Percentiles rank a stretch among this genome's conserved stretches.
Conservation (phyloP, 2,888 invertebrate genomes). For the Apamea sordens region DNA sequence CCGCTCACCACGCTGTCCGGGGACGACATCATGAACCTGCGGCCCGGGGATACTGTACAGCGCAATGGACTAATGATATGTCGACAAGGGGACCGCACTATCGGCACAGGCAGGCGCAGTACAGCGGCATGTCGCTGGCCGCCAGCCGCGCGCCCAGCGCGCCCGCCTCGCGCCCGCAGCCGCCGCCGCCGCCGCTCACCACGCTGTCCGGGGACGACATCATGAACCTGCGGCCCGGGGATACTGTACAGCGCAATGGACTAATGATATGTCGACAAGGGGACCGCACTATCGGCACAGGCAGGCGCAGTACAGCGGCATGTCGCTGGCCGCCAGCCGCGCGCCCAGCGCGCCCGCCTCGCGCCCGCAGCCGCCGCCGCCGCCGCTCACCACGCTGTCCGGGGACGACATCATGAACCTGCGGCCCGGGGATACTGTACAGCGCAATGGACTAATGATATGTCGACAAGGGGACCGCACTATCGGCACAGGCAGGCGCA, state of each 20-base stretch:
- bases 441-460: background rate
- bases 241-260: background rate
- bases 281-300: too few species aligned
- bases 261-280: background rate
- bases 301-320: slow-evolving; percentile 86
- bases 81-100: too few species aligned
- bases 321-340: slow-evolving; percentile 95
- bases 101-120: slow-evolving; percentile 75
- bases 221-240: slow-evolving; percentile 89
- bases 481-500: slow-evolving; percentile 75
- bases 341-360: slow-evolving; percentile 94
- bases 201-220: slow-evolving; percentile 96
- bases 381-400: slow-evolving; percentile 94
- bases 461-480: too few species aligned
- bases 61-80: background rate
- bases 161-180: slow-evolving; percentile 93
- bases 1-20: slow-evolving; percentile 96
- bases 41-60: background rate
- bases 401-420: slow-evolving; percentile 95
- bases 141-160: slow-evolving; percentile 96
- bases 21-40: slow-evolving; percentile 93
- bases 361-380: slow-evolving; percentile 94
- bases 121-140: slow-evolving; percentile 93
- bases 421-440: background rate
- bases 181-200: slow-evolving; percentile 93